phyloP scores from a whole-genome alignment of 2,888 invertebrate species.

The Julus scanicus region DNA sequence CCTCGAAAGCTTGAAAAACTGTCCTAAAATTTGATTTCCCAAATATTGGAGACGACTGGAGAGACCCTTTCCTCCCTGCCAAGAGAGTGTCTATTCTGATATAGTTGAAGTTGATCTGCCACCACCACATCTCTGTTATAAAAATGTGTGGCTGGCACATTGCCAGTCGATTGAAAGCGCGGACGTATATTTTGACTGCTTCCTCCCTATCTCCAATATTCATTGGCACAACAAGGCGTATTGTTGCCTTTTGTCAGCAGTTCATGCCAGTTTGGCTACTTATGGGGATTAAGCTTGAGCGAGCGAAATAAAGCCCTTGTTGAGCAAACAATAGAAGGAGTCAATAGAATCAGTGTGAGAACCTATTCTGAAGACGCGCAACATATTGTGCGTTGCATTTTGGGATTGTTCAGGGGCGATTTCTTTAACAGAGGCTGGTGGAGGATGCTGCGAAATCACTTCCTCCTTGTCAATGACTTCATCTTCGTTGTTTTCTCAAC shows the following conservation, averaged over 20 bases:
- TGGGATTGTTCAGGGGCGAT: constrained; percentile 1
- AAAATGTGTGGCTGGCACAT: neutral
- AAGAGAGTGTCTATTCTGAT: too few species aligned
- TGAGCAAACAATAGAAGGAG: neutral
- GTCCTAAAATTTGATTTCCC: too few species aligned
- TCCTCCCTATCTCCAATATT: neutral
- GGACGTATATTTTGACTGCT: neutral
- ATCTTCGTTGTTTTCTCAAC: neutral
- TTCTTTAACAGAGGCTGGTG: neutral
- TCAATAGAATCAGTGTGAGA: constrained; percentile 1
- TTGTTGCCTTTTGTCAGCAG: neutral
- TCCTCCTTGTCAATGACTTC: neutral
- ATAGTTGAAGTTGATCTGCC: too few species aligned
- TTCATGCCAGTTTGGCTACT: neutral
- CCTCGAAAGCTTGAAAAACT: too few species aligned
- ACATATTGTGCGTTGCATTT: neutral
- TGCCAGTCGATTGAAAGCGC: neutral
- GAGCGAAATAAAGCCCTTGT: neutral
- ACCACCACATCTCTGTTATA: neutral
- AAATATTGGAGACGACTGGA: too few species aligned
- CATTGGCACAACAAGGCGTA: neutral
- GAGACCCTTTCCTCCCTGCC: too few species aligned
- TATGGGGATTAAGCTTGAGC: neutral
- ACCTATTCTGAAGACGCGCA: neutral
- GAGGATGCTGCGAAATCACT: neutral